Base-by-base conservation (phyloP, 2,888 invertebrate species). In the Crocallis elinguaria region DNA sequence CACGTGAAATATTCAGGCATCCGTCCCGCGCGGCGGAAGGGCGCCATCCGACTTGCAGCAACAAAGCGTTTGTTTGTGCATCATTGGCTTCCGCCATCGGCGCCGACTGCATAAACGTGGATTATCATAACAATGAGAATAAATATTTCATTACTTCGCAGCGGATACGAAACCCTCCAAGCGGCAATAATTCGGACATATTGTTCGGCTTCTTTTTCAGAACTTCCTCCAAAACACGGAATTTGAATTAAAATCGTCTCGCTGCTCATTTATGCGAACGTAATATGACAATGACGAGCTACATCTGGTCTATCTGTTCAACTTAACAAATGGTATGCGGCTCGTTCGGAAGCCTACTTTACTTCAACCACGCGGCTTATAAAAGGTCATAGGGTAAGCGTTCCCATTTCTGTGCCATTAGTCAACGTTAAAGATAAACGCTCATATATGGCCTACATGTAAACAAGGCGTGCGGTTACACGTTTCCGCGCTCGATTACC, bases 401-500 rank as follows among this genome's bases (percentile, higher is more conserved):
- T 32, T 46, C 43, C 23, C 49, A 17, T 37, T 39, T 16, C 41
- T 11, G 39, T 29, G 42, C 49, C 49, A 51, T 46, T 46, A 49
- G 43, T 59, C 54, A 43, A 16, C 38, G 51, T 17, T 37, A 36
- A 44, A 52, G 55, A 50, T 46, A 51, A 52, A 23, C 39, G 49
- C 35, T 48, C 48, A 42, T 37, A 44, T 45, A 33, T 14, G 36
- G 48, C 43, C 51, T 42, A 32, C 52, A 58, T 51, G 61, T 56
- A 57, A 62, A 60, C 58, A 57, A 57, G 59, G 53, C 51, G 57
- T 42, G 57, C 50, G 58, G 56, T 41, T 42, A 42, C 50, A 41
- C 35, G 55, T 43, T 50, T 57, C 57, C 56, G 49, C 53, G 70
- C 62, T 60, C 71, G 69, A 77, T 77, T 73, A 76, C 67, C 69